phyloP scores from a whole-genome alignment of 1,140 invertebrate genomes.

The Antheraea mylitta region DNA sequence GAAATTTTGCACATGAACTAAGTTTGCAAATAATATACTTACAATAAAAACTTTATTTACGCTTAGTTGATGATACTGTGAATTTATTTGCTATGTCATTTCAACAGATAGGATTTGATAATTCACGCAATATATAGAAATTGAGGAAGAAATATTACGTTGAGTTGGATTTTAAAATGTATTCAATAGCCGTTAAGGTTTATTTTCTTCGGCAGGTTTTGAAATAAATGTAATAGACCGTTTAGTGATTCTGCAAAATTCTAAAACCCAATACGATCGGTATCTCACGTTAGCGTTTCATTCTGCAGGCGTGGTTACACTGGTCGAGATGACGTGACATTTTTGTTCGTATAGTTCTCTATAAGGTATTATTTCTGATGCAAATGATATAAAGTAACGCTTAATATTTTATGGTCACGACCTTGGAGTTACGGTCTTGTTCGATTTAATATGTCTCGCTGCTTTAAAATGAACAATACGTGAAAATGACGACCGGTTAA shows the following conservation, averaged over 20 bases:
- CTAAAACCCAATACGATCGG: conserved; percentile 24
- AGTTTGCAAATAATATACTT: no score
- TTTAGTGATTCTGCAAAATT: conserved; percentile 30
- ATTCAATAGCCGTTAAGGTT: not conserved
- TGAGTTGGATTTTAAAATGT: not conserved
- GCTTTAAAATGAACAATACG: not conserved
- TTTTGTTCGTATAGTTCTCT: conserved; percentile 25
- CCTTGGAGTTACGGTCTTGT: conserved; percentile 14
- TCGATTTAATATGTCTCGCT: not conserved
- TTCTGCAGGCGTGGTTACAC: conserved; percentile 29
- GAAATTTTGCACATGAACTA: no score
- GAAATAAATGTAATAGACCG: conserved; percentile 12
- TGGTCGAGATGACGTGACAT: conserved; percentile 26
- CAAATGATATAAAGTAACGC: conserved; percentile 27
- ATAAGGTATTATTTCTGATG: conserved; percentile 24
- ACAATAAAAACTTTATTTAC: not conserved
- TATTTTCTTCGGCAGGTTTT: not conserved
- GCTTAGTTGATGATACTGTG: conserved; percentile 21
- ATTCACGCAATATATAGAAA: conserved; percentile 17
- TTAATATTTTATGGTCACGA: conserved; percentile 24
- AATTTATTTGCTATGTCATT: conserved; percentile 27
- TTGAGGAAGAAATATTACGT: not conserved
- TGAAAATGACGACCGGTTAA: not conserved
- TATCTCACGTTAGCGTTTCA: conserved; percentile 32
- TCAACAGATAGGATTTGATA: conserved; percentile 30